Conservation (phyloP, 2,113 vertebrate genomes). For the Hypocryptadius cinnamomeus region DNA sequence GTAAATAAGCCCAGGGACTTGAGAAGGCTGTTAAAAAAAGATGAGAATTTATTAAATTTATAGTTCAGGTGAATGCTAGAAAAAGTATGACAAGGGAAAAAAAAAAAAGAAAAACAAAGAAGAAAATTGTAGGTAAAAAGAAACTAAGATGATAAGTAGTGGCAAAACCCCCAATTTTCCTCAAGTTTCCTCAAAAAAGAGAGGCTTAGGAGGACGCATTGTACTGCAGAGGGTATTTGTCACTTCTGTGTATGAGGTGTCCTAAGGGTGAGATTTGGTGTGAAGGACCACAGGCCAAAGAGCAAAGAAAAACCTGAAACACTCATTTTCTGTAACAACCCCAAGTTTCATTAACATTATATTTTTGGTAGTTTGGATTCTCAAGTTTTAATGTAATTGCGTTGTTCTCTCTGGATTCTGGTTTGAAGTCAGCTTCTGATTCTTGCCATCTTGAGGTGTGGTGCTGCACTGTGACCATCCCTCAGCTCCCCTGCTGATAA, state of each 20-base stretch:
- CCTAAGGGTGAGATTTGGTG: not conserved
- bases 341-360: not conserved
- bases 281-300: not conserved
- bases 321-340: not conserved
- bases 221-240: not conserved
- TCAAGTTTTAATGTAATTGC: not conserved
- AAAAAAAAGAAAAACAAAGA: not conserved
- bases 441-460: constrained; percentile 42
- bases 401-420: not conserved
- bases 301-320: not conserved
- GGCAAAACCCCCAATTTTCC: not conserved
- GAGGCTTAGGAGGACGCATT: not conserved
- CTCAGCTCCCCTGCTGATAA: not conserved
- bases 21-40: not conserved
- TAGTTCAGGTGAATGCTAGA: not conserved
- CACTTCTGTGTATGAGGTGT: not conserved
- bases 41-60: not conserved
- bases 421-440: not conserved
- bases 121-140: not conserved
- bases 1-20: not conserved
- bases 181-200: not conserved
- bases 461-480: not conserved
- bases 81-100: not conserved
- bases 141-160: not conserved
- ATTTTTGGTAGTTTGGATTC: not conserved